Conservation (phyloP, 2,888 invertebrate species). For the Pandemis heparana region DNA sequence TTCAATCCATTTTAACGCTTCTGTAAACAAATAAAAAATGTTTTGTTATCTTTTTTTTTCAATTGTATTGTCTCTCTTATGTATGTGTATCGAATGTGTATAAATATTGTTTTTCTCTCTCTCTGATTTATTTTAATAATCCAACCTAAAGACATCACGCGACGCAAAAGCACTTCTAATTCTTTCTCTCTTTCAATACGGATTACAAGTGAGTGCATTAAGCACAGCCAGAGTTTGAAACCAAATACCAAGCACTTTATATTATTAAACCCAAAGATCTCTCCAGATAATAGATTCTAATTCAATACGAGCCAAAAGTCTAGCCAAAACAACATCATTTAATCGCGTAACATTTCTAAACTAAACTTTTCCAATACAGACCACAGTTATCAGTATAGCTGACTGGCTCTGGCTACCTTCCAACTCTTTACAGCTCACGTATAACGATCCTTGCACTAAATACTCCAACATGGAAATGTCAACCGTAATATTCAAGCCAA, state of each 20-base stretch:
- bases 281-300: conserved; percentile 11
- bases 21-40: too few relatives aligned
- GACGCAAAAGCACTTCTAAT: too few relatives aligned
- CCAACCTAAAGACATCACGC: too few relatives aligned
- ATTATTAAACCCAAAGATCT: conserved; percentile 19
- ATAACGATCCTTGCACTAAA: conserved; percentile 19
- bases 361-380: conserved; percentile 42
- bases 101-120: too few relatives aligned
- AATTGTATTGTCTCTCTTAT: too few relatives aligned
- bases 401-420: conserved; percentile 40
- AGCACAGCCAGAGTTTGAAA: neutral
- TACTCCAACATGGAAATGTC: neutral
- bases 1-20: too few relatives aligned
- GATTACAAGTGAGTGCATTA: too few relatives aligned
- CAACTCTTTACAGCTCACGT: conserved; percentile 31
- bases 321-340: conserved; percentile 41
- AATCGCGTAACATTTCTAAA: conserved; percentile 33
- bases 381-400: conserved; percentile 42
- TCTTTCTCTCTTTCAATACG: too few relatives aligned
- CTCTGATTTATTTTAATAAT: too few relatives aligned
- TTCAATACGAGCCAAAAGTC: conserved; percentile 10
- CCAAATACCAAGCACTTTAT: neutral
- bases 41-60: too few relatives aligned
- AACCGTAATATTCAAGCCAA: neutral
- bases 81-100: too few relatives aligned